phyloP scores from a whole-genome alignment of 2,797 vertebrate genomes.

The Sciurus vulgaris region DNA sequence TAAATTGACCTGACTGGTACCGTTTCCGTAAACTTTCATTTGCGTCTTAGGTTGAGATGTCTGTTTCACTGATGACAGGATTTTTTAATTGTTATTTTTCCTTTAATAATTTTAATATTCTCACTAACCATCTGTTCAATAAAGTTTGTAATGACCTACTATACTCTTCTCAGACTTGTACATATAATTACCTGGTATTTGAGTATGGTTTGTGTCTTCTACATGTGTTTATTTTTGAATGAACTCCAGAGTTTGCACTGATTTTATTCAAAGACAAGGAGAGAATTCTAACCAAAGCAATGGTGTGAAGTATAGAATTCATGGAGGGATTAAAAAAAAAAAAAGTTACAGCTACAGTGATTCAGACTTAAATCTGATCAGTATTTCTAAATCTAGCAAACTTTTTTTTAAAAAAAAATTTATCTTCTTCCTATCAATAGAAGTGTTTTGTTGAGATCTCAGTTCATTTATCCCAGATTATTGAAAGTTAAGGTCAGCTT shows the following conservation, averaged over 20 bases:
- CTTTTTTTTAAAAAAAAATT: not conserved
- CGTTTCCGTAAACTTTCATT: not conserved
- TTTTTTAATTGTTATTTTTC: not conserved
- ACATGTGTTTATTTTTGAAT: not conserved
- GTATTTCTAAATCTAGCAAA: constrained; percentile 11
- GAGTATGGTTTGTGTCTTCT: not conserved
- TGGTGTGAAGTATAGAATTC: constrained; percentile 14
- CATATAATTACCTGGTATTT: constrained; percentile 9
- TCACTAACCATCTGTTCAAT: not conserved
- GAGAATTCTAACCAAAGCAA: constrained; percentile 32
- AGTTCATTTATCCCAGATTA: not conserved
- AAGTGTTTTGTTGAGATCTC: not conserved
- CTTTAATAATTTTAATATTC: not conserved
- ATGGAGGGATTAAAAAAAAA: not conserved
- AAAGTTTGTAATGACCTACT: not conserved
- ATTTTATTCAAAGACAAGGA: not conserved
- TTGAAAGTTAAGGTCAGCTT: constrained; percentile 21
- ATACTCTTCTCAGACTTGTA: not conserved
- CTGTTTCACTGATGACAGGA: not conserved
- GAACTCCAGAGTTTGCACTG: not conserved
- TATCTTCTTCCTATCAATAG: not conserved
- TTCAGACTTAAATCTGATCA: not conserved
- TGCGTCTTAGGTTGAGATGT: not conserved
- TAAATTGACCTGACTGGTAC: not conserved
- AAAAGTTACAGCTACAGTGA: not conserved